Evolutionary conservation across 2,797 vertebrate species (phyloP).

Genomic region (Catharus ustulatus): DNA sequence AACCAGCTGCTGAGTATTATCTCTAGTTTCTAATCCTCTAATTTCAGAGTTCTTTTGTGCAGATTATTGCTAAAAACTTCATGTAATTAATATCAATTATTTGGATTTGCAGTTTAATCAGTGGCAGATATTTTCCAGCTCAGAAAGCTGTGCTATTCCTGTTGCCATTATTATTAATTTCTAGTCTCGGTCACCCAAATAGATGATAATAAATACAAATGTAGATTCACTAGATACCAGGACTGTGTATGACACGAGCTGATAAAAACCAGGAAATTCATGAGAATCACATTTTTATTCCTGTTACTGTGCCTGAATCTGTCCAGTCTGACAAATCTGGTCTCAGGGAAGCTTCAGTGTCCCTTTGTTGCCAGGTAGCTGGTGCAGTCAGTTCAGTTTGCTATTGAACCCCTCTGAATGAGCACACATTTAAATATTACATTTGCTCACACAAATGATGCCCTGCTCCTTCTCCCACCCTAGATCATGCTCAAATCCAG

Average conservation of each 20-base stretch:
- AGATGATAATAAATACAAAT: slow-evolving; percentile 49
- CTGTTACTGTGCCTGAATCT: background rate
- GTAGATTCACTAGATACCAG: slow-evolving; percentile 25
- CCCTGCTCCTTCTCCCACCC: background rate
- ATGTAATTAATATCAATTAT: slow-evolving; percentile 72
- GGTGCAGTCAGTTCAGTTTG: background rate
- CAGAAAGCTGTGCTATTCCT: slow-evolving; percentile 44
- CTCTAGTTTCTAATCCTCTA: slow-evolving; percentile 64
- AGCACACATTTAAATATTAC: background rate
- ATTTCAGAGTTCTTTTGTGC: slow-evolving; percentile 65
- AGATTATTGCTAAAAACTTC: slow-evolving; percentile 68
- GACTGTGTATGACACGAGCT: background rate
- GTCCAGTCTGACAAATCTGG: slow-evolving; percentile 6
- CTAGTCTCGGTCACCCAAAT: slow-evolving; percentile 31
- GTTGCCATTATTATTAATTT: slow-evolving; percentile 52
- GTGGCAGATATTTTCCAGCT: slow-evolving; percentile 60
- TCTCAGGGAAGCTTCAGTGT: background rate
- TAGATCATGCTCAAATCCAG: background rate
- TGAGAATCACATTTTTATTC: background rate
- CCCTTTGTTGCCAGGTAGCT: background rate
- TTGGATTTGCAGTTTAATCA: slow-evolving; percentile 70
- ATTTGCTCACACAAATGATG: background rate
- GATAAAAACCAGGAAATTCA: slow-evolving; percentile 25
- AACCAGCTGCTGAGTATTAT: slow-evolving; percentile 54
- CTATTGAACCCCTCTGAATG: background rate